Conservation (phyloP, 2,113 vertebrate genomes). For the Chunga burmeisteri region DNA sequence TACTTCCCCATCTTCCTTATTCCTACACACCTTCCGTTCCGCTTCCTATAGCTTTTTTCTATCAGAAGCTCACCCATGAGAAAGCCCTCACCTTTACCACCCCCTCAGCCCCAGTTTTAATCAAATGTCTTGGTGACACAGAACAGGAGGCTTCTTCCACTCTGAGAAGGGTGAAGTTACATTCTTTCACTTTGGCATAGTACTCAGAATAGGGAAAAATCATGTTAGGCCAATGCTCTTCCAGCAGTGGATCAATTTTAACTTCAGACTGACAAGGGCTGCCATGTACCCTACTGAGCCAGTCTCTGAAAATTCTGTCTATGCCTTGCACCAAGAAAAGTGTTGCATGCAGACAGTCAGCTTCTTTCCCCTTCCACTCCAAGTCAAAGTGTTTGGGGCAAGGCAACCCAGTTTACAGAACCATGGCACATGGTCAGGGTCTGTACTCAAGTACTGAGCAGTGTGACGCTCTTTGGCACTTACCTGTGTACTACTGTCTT, state of each 20-base stretch:
- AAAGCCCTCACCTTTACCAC: background rate
- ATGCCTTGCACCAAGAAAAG: background rate
- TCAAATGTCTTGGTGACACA: background rate
- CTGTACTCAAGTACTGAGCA: background rate
- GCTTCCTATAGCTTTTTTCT: background rate
- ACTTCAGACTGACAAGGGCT: background rate
- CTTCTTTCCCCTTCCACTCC: background rate
- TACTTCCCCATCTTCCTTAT: background rate
- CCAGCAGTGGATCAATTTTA: background rate
- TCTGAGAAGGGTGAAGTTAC: background rate
- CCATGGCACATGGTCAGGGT: background rate
- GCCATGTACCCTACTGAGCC: background rate
- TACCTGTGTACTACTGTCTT: background rate
- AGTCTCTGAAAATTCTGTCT: background rate
- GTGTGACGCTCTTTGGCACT: background rate
- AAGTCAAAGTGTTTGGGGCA: background rate
- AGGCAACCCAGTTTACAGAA: background rate
- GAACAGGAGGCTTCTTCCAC: background rate
- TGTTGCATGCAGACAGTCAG: background rate
- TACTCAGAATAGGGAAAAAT: background rate
- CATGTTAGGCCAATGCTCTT: background rate
- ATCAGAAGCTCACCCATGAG: background rate
- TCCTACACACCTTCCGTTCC: background rate
- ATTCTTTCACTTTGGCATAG: background rate
- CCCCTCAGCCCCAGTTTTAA: background rate